Evolutionary conservation across 2,888 invertebrate genomes (phyloP), one percentile per base, ranked within the genome.

Genomic region (Pemphredon lugubris): DNA sequence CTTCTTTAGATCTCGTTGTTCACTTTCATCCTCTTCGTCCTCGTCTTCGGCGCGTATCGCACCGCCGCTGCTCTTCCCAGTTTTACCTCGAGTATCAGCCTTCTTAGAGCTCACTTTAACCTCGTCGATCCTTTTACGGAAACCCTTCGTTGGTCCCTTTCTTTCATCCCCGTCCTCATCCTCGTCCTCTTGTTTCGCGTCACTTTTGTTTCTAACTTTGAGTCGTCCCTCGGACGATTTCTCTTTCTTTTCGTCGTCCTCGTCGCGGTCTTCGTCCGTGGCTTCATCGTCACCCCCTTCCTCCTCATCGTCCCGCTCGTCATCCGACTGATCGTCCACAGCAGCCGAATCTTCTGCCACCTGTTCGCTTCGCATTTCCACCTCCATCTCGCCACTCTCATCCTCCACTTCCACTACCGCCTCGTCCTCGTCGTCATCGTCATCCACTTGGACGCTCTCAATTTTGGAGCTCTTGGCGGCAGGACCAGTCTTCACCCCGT

Each of bases 251-350:
- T 72, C 71, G 3, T 75, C 71, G 13, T 80, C 83, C 1, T 86
- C 83, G 50, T 86, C 86, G 70, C 87, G 87, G 18, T 89, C 88
- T 65, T 87, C 88, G 26, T 82, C 59, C 55, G 42, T 45, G 0
- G 58, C 73, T 72, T 72, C 39, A 75, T 42, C 50, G 0, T 58
- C 42, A 5, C 42, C 44, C 11, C 39, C 54, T 7, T 57, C 54
- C 6, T 89, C 88, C 66, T 86, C 87, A 23, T 83, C 54, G 54
- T 84, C 58, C n/a, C 21, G 50, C 5, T 40, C 40, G 2, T 47
- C 48, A 14, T 53, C 42, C 21, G 45, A 40, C 0, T 34, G 48
- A 4, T 51, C 58, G 2, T 44, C 47, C 0, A 21, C 34, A n/a
- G 20, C 16, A n/a, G 13, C 45, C 13, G 42, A 18, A 40, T 45